Evolutionary conservation across 2,797 vertebrate genomes (phyloP), one percentile per base, ranked within the genome.

Genomic region (Atherinosoma microstoma): DNA sequence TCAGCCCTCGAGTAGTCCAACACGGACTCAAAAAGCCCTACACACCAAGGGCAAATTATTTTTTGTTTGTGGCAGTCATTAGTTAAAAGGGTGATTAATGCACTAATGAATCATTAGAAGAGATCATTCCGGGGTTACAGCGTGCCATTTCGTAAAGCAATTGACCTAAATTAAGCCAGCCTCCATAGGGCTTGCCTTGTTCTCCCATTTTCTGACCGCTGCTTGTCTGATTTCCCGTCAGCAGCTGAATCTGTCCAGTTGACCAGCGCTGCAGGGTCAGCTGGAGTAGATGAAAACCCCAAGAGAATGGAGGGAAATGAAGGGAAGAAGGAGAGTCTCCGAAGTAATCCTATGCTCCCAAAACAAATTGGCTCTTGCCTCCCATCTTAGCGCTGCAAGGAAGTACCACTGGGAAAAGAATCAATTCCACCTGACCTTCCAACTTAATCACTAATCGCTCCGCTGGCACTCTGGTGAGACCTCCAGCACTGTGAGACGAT

Each of bases 391-490:
- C 84, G 84, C 85, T 80, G 64, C 81, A 62, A 88, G 89, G 86
- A 76, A 80, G 85, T 76, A 75, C 87, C 80, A 5, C 70, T 34
- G 83, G 86, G 89, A 80, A 90, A 87, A 76, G 80, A 92, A 94
- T 94, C 93, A 93, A 94, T 94, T 94, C 93, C 89, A 90, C 86
- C 90, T 93, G 94, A 94, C 93, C 94, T 94, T 94, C 91, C 89
- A 88, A 91, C 91, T 93, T 93, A 93, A 94, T 94, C 91, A 91
- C 85, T 86, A 79, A 90, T 91, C 82, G 73, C 80, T 86, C 80
- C 76, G 56, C 76, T 63, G 85, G 75, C 27, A 66, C 88, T 88
- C 83, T 86, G 85, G 32, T 63, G 61, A 90, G 91, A 91, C 87
- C 85, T 72, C 69, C 80, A 74, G 85, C 82, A 7, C 64, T 51